Evolutionary conservation across 1,140 invertebrate genomes (phyloP).

Genomic region (Drosophila novamexicana): DNA sequence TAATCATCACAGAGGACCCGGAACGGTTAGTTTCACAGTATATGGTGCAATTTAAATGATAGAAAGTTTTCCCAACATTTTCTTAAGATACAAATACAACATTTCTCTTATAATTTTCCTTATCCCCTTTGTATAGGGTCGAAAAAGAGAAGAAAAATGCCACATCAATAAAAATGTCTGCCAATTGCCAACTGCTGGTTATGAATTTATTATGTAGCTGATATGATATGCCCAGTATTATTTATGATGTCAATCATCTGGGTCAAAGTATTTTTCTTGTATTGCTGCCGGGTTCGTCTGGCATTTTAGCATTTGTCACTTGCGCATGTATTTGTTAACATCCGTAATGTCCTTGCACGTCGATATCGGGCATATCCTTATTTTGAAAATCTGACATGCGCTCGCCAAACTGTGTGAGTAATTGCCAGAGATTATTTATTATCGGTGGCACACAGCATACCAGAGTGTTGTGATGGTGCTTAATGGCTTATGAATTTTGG

Average conservation of each 20-base stretch:
- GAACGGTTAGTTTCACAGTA: no score
- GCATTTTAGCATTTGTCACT: constrained; percentile 59
- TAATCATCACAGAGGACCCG: no score
- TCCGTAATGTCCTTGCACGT: constrained; percentile 13
- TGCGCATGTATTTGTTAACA: constrained; percentile 39
- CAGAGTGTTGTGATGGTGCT: background rate
- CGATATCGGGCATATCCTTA: constrained; percentile 28
- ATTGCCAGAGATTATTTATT: constrained; percentile 58
- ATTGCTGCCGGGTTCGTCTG: constrained; percentile 31
- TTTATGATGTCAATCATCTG: constrained; percentile 61
- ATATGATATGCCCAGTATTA: constrained; percentile 64
- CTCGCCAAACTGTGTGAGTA: constrained; percentile 54
- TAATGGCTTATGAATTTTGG: constrained; percentile 32
- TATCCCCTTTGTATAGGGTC: background rate
- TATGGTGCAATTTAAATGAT: no score
- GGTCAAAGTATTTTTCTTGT: constrained; percentile 38
- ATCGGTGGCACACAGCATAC: constrained; percentile 19
- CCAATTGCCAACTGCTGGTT: constrained; percentile 36
- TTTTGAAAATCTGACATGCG: constrained; percentile 32
- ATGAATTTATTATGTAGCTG: constrained; percentile 62
- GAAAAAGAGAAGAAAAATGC: constrained; percentile 16
- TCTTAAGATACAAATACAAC: no score
- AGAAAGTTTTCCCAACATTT: no score
- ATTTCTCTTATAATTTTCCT: background rate
- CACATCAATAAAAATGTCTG: constrained; percentile 4